Conservation (phyloP, 2,113 vertebrate genomes). For the Callipepla californica region DNA sequence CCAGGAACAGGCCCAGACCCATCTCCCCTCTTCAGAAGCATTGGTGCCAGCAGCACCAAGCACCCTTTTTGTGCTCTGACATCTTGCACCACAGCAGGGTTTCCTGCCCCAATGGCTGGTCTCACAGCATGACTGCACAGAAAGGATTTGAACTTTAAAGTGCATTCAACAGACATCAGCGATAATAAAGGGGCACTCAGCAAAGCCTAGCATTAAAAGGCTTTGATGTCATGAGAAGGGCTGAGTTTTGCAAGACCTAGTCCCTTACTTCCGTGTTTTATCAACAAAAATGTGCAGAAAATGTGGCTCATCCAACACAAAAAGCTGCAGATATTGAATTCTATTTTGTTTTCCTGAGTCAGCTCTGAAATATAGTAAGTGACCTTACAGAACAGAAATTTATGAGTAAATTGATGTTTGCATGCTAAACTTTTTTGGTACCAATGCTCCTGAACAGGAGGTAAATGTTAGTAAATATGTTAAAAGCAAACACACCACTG, state of each 20-base stretch:
- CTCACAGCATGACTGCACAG: background rate
- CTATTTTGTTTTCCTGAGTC: background rate
- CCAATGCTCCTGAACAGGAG: background rate
- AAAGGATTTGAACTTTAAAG: background rate
- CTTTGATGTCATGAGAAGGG: background rate
- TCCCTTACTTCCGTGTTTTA: background rate
- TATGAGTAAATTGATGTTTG: background rate
- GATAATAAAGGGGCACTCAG: background rate
- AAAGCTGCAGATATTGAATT: background rate
- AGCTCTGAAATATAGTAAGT: background rate
- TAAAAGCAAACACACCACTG: background rate
- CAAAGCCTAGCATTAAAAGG: background rate
- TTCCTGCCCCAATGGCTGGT: background rate
- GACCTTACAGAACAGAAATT: background rate
- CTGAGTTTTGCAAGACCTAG: accelerated
- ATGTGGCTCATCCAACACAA: background rate
- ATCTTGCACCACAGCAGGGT: background rate
- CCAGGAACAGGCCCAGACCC: background rate
- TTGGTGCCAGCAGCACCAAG: accelerated
- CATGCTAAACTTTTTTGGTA: background rate
- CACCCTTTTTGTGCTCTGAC: background rate
- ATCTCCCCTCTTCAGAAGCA: background rate
- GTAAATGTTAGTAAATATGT: background rate
- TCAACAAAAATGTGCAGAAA: background rate
- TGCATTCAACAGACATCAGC: background rate